Conservation (phyloP, 2,888 invertebrate species). For the Mamestra brassicae region DNA sequence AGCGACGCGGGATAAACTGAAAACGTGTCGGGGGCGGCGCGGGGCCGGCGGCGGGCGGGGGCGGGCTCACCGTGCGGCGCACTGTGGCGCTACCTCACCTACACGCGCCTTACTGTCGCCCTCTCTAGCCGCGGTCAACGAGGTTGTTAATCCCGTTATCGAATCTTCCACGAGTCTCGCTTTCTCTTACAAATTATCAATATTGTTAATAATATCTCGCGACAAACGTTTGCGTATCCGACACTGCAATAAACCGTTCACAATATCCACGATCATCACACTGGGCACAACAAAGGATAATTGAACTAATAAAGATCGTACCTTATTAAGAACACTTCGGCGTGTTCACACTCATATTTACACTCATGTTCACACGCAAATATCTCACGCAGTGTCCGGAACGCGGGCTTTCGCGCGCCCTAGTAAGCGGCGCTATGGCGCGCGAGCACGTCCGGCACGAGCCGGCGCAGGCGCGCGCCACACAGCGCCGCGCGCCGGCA, state of each 20-base stretch:
- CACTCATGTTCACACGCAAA: background rate
- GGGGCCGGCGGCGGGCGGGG: too few species aligned
- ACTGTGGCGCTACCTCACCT: too few species aligned
- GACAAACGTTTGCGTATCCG: conserved; percentile 2
- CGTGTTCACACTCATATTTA: background rate
- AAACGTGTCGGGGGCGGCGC: too few species aligned
- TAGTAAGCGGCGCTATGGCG: too few species aligned
- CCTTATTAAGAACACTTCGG: background rate
- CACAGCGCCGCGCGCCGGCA: too few species aligned
- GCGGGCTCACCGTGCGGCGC: too few species aligned
- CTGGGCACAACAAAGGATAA: conserved; percentile 2
- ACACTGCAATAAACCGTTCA: conserved; percentile 6
- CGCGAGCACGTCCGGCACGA: background rate
- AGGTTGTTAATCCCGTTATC: too few species aligned
- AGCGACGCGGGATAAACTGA: too few species aligned
- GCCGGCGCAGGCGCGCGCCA: too few species aligned
- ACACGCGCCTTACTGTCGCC: too few species aligned
- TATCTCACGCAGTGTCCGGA: background rate
- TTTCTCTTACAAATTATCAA: conserved; percentile 3
- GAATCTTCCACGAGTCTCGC: conserved; percentile 8
- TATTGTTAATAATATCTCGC: background rate
- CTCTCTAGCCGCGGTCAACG: too few species aligned
- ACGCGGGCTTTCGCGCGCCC: background rate
- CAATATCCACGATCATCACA: conserved; percentile 6
- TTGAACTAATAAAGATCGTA: background rate